Evolutionary conservation across 2,888 invertebrate species (phyloP).

Genomic region (Pollenia angustigena): DNA sequence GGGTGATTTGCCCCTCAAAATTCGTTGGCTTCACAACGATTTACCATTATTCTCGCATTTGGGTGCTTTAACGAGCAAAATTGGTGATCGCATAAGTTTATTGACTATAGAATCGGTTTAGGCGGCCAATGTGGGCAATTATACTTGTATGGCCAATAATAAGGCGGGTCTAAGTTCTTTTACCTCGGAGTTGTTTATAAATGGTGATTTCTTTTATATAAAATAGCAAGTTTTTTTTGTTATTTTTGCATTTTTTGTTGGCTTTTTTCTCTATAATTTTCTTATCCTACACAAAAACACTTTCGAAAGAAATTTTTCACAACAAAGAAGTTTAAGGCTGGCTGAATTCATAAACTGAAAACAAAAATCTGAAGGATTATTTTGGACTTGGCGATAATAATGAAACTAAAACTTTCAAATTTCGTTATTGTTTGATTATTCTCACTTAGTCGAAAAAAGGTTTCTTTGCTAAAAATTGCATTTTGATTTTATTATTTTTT

Average conservation of each 20-base stretch:
- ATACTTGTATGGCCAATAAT: slow-evolving; percentile 88
- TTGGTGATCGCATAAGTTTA: slow-evolving; percentile 87
- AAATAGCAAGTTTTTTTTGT: neutral
- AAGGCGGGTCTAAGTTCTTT: slow-evolving; percentile 87
- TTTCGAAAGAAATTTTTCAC: neutral
- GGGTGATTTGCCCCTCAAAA: slow-evolving; percentile 88
- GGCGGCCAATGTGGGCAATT: slow-evolving; percentile 89
- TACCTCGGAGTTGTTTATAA: slow-evolving; percentile 87
- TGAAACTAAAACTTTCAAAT: too few species aligned
- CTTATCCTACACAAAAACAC: slow-evolving; percentile 19
- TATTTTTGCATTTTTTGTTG: neutral
- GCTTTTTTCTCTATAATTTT: neutral
- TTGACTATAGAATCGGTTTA: slow-evolving; percentile 89
- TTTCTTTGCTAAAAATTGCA: neutral
- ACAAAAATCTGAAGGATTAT: neutral
- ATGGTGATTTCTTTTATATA: slow-evolving; percentile 85
- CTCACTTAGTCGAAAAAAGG: too few species aligned
- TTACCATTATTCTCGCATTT: slow-evolving; percentile 84
- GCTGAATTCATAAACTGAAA: slow-evolving; percentile 4
- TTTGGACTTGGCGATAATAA: neutral
- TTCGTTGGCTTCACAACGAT: slow-evolving; percentile 86
- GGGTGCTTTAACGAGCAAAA: slow-evolving; percentile 88
- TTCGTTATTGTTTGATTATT: too few species aligned
- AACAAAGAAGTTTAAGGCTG: neutral
- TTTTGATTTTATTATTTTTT: neutral